A percentile compares a stretch with the other conserved stretches of the same genome.
These are phyloP conservation scores for Lasioglossum oenotherae DNA, from an alignment of 2,888 invertebrate genomes.

Conservation along the genomic window DNA sequence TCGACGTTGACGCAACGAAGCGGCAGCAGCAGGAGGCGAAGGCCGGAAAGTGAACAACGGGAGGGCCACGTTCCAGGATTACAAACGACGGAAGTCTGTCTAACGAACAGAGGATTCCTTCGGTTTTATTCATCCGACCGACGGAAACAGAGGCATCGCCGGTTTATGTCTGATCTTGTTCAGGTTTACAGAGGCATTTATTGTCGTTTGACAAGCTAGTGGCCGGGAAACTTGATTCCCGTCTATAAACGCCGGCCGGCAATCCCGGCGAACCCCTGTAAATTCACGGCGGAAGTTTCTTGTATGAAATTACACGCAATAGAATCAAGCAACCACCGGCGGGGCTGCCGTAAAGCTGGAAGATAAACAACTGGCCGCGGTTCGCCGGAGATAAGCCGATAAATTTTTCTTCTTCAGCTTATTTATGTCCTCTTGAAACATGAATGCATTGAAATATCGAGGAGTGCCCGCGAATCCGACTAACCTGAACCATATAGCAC, in stretches of 20 bases:
- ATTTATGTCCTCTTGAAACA: slow-evolving; percentile 6
- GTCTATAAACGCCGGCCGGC: slow-evolving; percentile 22
- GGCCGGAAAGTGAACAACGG: neutral
- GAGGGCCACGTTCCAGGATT: neutral
- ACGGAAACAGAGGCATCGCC: neutral
- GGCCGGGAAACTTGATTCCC: slow-evolving; percentile 23
- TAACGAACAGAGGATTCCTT: slow-evolving; percentile 1
- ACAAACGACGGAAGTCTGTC: neutral
- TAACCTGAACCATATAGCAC: neutral
- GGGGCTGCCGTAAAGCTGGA: slow-evolving; percentile 29
- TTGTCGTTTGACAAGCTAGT: slow-evolving; percentile 55
- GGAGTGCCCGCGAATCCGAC: neutral
- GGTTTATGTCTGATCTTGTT: slow-evolving; percentile 66
- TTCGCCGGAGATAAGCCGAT: slow-evolving; percentile 8
- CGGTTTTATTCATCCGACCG: neutral
- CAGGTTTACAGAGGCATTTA: slow-evolving; percentile 68
- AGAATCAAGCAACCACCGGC: slow-evolving; percentile 11
- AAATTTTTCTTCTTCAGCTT: slow-evolving; percentile 30
- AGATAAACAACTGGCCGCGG: slow-evolving; percentile 36
- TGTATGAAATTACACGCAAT: slow-evolving; percentile 35
- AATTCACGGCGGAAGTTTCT: slow-evolving; percentile 23
- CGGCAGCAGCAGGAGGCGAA: neutral
- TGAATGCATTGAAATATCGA: slow-evolving; percentile 9
- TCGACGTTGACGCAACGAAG: slow-evolving; percentile 1
- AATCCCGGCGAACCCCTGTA: slow-evolving; percentile 8